Conservation (phyloP, 2,113 vertebrate genomes). For the Atractosteus spatula region DNA sequence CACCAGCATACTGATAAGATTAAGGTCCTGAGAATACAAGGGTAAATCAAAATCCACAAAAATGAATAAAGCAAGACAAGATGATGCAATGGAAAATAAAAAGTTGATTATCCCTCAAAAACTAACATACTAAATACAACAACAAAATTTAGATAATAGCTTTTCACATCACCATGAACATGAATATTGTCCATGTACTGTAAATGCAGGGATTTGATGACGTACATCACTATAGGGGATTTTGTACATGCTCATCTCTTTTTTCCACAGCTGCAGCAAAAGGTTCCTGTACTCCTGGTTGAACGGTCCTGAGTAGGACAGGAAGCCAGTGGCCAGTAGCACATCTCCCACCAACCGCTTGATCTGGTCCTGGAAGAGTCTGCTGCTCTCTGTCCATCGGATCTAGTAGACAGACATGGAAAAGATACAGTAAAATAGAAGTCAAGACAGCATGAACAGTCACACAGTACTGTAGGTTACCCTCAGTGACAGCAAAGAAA, state of each 20-base stretch:
- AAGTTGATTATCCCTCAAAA: too few species aligned
- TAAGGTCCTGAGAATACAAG: constrained; percentile 60
- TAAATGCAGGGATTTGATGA: too few species aligned
- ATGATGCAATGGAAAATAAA: not conserved
- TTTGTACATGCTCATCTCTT: constrained; percentile 61
- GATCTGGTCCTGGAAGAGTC: constrained; percentile 72
- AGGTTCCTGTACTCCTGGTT: constrained; percentile 79
- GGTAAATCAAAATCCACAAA: too few species aligned
- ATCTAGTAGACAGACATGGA: constrained; percentile 45
- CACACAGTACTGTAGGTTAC: too few species aligned
- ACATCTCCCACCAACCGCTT: constrained; percentile 72
- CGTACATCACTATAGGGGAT: constrained; percentile 66
- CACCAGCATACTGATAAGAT: constrained; percentile 72
- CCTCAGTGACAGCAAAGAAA: too few species aligned
- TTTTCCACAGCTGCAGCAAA: constrained; percentile 70
- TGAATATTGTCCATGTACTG: too few species aligned
- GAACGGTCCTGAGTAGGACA: constrained; percentile 79
- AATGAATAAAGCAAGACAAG: not conserved
- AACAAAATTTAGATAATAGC: too few species aligned
- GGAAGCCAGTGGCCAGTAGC: constrained; percentile 75
- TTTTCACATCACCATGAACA: too few species aligned
- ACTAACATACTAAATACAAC: too few species aligned
- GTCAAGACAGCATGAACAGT: not conserved
- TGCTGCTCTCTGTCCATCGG: constrained; percentile 78
- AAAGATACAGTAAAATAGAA: not conserved